Percentiles rank a stretch among this genome's conserved stretches.
Conservation (phyloP, 1,140 invertebrate species). For the Magallana ariakensis region DNA sequence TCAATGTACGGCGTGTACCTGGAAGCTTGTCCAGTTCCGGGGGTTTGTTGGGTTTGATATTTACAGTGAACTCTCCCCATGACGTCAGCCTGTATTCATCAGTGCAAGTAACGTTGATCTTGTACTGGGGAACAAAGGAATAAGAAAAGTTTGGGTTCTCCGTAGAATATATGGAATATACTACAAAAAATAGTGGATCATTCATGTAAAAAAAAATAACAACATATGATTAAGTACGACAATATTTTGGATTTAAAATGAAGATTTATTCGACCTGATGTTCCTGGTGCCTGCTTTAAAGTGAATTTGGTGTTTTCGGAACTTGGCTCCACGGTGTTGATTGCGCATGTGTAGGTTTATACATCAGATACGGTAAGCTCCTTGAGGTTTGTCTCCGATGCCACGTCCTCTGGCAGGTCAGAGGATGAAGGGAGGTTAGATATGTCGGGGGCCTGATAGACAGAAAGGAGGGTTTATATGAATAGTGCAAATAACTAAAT, state of each 20-base stretch:
- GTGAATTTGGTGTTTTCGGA: not conserved
- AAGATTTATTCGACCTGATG: not conserved
- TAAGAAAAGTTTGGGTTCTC: slow-evolving; percentile 16
- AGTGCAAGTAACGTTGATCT: slow-evolving; percentile 30
- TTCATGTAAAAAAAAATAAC: too few relatives aligned
- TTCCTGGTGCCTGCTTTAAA: not conserved
- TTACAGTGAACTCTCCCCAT: slow-evolving; percentile 15
- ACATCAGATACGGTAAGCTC: slow-evolving; percentile 37
- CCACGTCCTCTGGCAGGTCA: not conserved
- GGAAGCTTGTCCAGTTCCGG: slow-evolving; percentile 24
- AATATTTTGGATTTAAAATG: not conserved
- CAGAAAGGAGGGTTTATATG: too few relatives aligned
- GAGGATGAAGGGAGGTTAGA: slow-evolving; percentile 2
- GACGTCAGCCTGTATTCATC: slow-evolving; percentile 37
- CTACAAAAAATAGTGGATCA: slow-evolving; percentile 2
- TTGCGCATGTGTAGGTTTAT: slow-evolving; percentile 27
- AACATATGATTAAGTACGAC: not conserved
- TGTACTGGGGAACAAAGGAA: slow-evolving; percentile 17
- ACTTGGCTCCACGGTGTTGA: not conserved
- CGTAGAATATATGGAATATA: slow-evolving; percentile 39
- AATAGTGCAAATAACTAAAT: too few relatives aligned
- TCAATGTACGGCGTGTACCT: not conserved
- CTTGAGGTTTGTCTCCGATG: not conserved
- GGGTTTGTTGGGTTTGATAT: slow-evolving; percentile 5
- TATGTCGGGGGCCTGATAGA: slow-evolving; percentile 38